These are phyloP conservation scores for Exaiptasia diaphana DNA, from an alignment of 64 coral and sea anemone species.

Conservation along the genomic window DNA sequence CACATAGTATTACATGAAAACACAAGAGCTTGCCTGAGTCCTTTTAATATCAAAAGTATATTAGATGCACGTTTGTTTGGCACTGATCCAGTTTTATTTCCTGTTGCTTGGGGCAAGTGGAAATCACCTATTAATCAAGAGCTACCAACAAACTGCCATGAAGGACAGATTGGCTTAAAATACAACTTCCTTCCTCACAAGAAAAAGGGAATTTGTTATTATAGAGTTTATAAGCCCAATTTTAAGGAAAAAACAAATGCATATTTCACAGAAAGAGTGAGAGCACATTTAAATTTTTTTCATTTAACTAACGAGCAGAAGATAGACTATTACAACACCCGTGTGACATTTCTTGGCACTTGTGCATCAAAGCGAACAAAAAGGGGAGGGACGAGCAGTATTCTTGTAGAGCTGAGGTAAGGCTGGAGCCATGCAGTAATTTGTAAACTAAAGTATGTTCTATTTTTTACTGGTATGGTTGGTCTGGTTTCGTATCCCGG, in stretches of 20 bases:
- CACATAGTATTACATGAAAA: conserved; percentile 56
- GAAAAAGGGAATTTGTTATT: conserved; percentile 41
- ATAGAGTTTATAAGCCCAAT: too few relatives aligned
- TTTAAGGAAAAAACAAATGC: neutral
- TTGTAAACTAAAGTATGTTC: neutral
- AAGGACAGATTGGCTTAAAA: conserved; percentile 45
- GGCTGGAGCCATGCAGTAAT: neutral
- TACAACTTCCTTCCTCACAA: conserved; percentile 62
- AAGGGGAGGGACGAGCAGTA: conserved; percentile 37
- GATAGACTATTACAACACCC: neutral
- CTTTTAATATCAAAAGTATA: neutral
- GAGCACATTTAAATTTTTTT: neutral
- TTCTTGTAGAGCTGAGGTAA: conserved; percentile 43
- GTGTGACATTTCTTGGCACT: conserved; percentile 64
- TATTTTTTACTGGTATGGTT: too few relatives aligned
- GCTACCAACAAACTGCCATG: conserved; percentile 34
- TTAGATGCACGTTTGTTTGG: neutral
- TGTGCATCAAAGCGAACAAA: conserved; percentile 41
- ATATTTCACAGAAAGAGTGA: neutral
- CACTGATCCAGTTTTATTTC: neutral
- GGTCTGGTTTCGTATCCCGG: too few relatives aligned
- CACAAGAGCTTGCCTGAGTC: neutral
- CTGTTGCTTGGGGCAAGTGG: conserved; percentile 8
- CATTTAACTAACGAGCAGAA: neutral
- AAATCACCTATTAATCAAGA: neutral